phyloP scores from a whole-genome alignment of 2,113 vertebrate genomes.

The Neogobius melanostomus region DNA sequence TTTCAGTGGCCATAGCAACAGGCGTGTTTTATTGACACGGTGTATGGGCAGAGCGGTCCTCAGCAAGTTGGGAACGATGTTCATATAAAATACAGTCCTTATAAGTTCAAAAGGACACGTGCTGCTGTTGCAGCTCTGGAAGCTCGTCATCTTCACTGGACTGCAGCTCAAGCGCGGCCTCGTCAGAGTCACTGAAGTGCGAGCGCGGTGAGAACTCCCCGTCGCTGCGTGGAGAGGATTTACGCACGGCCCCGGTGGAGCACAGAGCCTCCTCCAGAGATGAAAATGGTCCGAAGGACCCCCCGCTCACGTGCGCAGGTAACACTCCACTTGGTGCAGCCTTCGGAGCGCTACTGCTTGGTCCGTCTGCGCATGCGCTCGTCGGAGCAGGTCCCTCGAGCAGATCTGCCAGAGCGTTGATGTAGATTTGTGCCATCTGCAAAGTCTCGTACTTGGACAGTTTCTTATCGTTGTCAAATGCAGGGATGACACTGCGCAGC shows the following conservation, averaged over 20 bases:
- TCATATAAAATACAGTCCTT: slow-evolving; percentile 5
- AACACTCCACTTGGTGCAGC: slow-evolving; percentile 57
- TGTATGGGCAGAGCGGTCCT: slow-evolving; percentile 11
- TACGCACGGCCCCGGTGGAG: slow-evolving; percentile 65
- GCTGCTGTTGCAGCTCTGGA: slow-evolving; percentile 69
- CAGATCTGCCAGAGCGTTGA: slow-evolving; percentile 91
- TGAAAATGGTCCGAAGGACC: slow-evolving; percentile 79
- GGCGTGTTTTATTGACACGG: slow-evolving; percentile 65
- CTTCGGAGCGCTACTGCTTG: slow-evolving; percentile 57
- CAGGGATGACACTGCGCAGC: slow-evolving; percentile 94
- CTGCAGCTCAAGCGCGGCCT: slow-evolving; percentile 80
- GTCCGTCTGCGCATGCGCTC: slow-evolving; percentile 3
- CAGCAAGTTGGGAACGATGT: slow-evolving; percentile 1
- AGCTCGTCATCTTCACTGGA: slow-evolving; percentile 80
- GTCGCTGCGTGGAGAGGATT: slow-evolving; percentile 91
- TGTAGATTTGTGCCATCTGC: slow-evolving; percentile 98
- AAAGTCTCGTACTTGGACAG: slow-evolving; percentile 97
- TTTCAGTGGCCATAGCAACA: slow-evolving; percentile 10
- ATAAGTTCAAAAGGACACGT: slow-evolving; percentile 58
- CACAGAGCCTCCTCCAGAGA: slow-evolving; percentile 75
- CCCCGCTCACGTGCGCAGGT: slow-evolving; percentile 78
- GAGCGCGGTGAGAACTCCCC: slow-evolving; percentile 95
- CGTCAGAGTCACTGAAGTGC: slow-evolving; percentile 97
- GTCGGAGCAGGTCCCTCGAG: slow-evolving; percentile 74
- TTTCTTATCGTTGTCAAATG: slow-evolving; percentile 96